These are phyloP conservation scores for Aquatica leii DNA, from an alignment of 2,888 invertebrate species.

Conservation along the genomic window DNA sequence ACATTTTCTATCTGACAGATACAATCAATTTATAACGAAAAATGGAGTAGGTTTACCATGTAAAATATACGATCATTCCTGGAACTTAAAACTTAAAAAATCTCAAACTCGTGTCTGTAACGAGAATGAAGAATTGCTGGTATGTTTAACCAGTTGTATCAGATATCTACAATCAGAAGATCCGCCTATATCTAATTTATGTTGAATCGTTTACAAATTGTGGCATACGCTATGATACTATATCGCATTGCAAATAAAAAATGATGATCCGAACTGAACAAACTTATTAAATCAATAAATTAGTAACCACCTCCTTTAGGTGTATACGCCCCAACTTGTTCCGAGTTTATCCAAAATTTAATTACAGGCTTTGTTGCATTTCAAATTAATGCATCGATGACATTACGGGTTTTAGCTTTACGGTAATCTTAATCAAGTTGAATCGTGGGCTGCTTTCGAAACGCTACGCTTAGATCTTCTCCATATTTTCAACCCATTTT, in stretches of 20 bases:
- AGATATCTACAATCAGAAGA: conserved; percentile 24
- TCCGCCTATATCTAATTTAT: conserved; percentile 23
- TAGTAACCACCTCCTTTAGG: conserved; percentile 32
- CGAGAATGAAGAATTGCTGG: conserved; percentile 18
- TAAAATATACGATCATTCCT: background rate
- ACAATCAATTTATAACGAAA: conserved; percentile 22
- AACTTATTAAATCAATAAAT: conserved; percentile 45
- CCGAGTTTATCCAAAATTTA: conserved; percentile 27
- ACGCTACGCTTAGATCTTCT: conserved; percentile 26
- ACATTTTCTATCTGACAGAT: conserved; percentile 22
- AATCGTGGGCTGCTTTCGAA: conserved; percentile 32
- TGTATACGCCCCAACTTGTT: conserved; percentile 41
- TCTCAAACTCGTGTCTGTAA: conserved; percentile 12
- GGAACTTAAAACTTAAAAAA: conserved; percentile 7
- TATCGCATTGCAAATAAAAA: conserved; percentile 26
- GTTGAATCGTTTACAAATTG: conserved; percentile 16
- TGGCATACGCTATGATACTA: conserved; percentile 20
- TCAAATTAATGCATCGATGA: conserved; percentile 26
- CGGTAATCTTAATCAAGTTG: conserved; percentile 24
- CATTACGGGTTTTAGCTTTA: conserved; percentile 10
- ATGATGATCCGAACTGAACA: conserved; percentile 13
- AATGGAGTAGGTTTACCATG: conserved; percentile 15
- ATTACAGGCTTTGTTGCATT: conserved; percentile 22
- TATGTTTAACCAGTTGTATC: conserved; percentile 30
- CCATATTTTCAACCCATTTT: conserved; percentile 33